phyloP scores from a whole-genome alignment of 2,113 vertebrate species.

The Apteryx mantelli region DNA sequence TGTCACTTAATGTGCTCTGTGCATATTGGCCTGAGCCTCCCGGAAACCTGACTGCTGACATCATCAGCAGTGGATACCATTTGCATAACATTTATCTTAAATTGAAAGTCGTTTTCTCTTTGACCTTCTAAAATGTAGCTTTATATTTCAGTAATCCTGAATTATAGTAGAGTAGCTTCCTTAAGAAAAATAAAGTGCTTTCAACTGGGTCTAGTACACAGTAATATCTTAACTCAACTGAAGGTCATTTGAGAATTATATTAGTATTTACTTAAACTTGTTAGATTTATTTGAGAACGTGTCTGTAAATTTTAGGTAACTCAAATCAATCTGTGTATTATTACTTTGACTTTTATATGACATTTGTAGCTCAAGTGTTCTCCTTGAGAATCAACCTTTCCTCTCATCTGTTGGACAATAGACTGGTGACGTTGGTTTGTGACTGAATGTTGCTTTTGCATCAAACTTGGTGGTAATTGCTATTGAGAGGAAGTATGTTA shows the following conservation, averaged over 20 bases:
- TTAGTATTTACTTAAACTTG: neutral
- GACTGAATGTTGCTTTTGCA: neutral
- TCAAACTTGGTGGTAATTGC: neutral
- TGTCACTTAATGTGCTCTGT: neutral
- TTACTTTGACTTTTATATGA: neutral
- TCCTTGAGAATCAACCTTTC: neutral
- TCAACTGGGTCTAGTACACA: neutral
- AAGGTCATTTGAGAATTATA: neutral
- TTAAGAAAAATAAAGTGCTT: neutral
- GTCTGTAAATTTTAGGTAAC: neutral
- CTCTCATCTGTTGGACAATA: neutral
- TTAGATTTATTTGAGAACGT: neutral
- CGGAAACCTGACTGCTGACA: neutral
- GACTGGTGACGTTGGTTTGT: neutral
- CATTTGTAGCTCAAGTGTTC: neutral
- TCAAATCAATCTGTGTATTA: no score
- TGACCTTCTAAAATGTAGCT: neutral
- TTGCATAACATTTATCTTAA: neutral
- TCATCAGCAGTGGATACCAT: neutral
- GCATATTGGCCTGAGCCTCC: fast-evolving
- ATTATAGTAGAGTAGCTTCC: neutral
- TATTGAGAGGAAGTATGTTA: neutral
- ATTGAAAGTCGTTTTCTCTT: neutral
- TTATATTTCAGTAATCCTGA: neutral
- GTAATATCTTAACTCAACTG: neutral